Evolutionary conservation across 2,797 vertebrate species (phyloP).

Genomic region (Aplochiton taeniatus): DNA sequence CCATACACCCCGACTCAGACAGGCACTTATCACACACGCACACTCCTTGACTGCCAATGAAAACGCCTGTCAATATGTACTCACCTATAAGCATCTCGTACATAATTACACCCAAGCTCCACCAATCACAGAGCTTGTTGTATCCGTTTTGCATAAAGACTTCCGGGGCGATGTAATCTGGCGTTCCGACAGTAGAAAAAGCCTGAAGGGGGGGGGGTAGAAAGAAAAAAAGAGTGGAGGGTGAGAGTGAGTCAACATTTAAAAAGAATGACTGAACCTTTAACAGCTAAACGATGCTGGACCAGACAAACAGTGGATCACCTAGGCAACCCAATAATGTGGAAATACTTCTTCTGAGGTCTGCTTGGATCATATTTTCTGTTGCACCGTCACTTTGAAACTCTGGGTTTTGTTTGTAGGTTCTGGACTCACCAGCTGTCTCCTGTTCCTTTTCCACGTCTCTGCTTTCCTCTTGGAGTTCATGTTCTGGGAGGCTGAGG

Average conservation of each 20-base stretch:
- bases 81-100: constrained; percentile 91
- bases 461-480: constrained; percentile 93
- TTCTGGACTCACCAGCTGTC: constrained; percentile 80
- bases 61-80: constrained; percentile 26
- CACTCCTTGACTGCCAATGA: background rate
- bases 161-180: constrained; percentile 90
- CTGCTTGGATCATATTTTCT: no score
- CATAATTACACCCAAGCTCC: constrained; percentile 92
- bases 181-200: constrained; percentile 89
- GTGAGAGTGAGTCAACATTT: background rate
- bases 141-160: constrained; percentile 91
- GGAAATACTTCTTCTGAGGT: background rate
- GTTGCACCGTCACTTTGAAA: background rate
- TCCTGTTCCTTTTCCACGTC: constrained; percentile 88
- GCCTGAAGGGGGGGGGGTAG: constrained; percentile 66
- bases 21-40: background rate
- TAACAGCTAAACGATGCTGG: no score
- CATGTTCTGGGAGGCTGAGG: constrained; percentile 88
- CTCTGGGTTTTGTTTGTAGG: background rate
- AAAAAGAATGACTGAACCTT: no score
- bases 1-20: no score
- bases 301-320: background rate
- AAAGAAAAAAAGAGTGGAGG: constrained; percentile 2
- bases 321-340: background rate
- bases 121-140: constrained; percentile 93